Evolutionary conservation across 1,140 invertebrate genomes (phyloP).

Genomic region (Globodera ellingtonae): DNA sequence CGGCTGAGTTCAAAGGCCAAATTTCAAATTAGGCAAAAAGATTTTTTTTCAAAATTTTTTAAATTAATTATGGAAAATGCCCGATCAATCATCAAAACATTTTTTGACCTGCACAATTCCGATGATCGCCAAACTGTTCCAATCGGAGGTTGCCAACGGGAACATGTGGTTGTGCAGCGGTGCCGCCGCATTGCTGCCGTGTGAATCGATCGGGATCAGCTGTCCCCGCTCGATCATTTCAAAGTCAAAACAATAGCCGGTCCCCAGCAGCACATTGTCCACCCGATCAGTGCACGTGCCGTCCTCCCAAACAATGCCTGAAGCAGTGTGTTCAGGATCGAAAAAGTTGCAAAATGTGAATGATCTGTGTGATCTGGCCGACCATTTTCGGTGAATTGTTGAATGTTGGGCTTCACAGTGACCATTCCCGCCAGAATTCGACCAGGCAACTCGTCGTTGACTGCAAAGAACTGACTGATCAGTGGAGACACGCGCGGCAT

Average conservation of each 20-base stretch:
- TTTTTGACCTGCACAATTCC: slow-evolving; percentile 66
- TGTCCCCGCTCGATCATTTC: slow-evolving; percentile 41
- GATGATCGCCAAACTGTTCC: slow-evolving; percentile 68
- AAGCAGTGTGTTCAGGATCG: neutral
- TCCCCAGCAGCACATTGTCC: slow-evolving; percentile 57
- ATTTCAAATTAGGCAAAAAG: neutral
- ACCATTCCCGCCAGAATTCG: slow-evolving; percentile 68
- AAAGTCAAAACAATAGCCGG: slow-evolving; percentile 45
- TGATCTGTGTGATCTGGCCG: neutral
- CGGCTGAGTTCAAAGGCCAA: slow-evolving; percentile 47
- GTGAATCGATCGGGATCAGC: slow-evolving; percentile 44
- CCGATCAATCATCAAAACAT: neutral
- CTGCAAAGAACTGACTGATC: slow-evolving; percentile 58
- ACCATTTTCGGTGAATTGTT: slow-evolving; percentile 55
- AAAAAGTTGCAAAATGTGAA: neutral
- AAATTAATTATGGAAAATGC: neutral
- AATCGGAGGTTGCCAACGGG: slow-evolving; percentile 63
- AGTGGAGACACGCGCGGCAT: slow-evolving; percentile 66
- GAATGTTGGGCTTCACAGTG: slow-evolving; percentile 64
- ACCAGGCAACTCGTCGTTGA: slow-evolving; percentile 70
- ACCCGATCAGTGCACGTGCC: slow-evolving; percentile 56
- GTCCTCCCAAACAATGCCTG: slow-evolving; percentile 66
- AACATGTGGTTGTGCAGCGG: slow-evolving; percentile 68
- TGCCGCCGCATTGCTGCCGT: slow-evolving; percentile 37
- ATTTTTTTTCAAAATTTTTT: neutral